Conservation (phyloP, 2,113 vertebrate species). For the Dermatemys mawii region DNA sequence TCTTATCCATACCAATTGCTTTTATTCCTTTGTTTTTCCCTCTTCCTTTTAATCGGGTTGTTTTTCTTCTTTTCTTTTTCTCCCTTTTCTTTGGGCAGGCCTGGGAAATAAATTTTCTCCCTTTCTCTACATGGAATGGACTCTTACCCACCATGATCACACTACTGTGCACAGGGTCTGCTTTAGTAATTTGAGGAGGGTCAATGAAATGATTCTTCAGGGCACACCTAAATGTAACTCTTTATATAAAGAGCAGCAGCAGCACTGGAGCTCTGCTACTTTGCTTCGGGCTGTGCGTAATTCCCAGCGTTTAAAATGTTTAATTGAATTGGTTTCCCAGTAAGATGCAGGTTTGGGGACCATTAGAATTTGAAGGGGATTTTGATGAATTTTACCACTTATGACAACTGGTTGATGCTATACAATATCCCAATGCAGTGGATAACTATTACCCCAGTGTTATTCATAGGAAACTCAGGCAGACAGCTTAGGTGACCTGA, state of each 20-base stretch:
- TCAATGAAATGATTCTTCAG: slow-evolving; percentile 45
- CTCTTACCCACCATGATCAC: not conserved
- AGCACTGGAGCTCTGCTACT: not conserved
- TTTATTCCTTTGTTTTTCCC: not conserved
- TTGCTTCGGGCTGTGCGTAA: not conserved
- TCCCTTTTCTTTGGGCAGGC: not conserved
- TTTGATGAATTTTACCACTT: not conserved
- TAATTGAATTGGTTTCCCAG: not conserved
- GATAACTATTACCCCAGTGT: fast-evolving
- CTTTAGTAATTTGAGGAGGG: slow-evolving; percentile 56
- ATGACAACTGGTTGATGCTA: too few relatives aligned
- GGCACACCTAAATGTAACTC: not conserved
- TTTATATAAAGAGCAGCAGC: not conserved
- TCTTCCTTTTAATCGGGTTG: slow-evolving; percentile 9
- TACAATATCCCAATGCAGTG: not conserved
- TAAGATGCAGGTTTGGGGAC: not conserved
- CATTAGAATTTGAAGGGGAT: not conserved
- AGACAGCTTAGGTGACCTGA: fast-evolving
- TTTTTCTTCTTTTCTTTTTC: slow-evolving; percentile 36
- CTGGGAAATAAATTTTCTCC: not conserved
- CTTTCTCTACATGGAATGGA: not conserved
- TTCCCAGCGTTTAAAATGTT: slow-evolving; percentile 51
- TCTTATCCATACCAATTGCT: not conserved
- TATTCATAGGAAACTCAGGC: not conserved
- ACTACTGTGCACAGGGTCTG: slow-evolving; percentile 38